Percentiles rank a stretch among this genome's conserved stretches.
Evolutionary conservation across 2,888 invertebrate genomes (phyloP).

Genomic region (Villa cingulata): DNA sequence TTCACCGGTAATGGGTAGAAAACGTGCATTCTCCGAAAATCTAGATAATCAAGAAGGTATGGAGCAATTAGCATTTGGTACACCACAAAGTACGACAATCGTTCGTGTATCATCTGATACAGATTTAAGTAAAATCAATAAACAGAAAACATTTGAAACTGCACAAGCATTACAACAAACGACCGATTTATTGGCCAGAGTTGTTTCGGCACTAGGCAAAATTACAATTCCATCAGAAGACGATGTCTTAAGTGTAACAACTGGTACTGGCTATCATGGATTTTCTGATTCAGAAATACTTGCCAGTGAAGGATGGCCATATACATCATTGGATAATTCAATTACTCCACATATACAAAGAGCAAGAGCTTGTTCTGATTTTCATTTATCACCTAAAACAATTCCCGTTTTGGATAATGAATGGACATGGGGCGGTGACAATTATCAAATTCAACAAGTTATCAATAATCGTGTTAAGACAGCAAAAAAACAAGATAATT

Average conservation of each 20-base stretch:
- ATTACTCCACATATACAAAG: constrained; percentile 28
- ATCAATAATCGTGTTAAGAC: constrained; percentile 29
- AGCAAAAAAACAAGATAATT: constrained; percentile 19
- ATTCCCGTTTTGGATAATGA: constrained; percentile 22
- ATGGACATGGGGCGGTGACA: constrained; percentile 37
- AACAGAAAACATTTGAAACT: constrained; percentile 51
- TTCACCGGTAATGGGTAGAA: constrained; percentile 37
- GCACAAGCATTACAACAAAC: constrained; percentile 59
- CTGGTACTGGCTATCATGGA: constrained; percentile 47
- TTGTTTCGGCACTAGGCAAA: constrained; percentile 62
- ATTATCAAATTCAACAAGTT: constrained; percentile 33
- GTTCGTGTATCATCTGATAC: constrained; percentile 60
- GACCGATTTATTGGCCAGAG: constrained; percentile 58
- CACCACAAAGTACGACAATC: constrained; percentile 10
- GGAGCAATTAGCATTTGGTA: constrained; percentile 11
- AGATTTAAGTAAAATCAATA: constrained; percentile 63
- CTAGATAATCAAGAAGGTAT: constrained; percentile 32
- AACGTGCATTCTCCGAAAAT: constrained; percentile 53
- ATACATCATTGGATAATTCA: constrained; percentile 38
- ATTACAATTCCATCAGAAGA: constrained; percentile 39
- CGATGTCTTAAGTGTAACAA: constrained; percentile 18
- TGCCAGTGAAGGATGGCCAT: constrained; percentile 50
- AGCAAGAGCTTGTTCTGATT: constrained; percentile 50
- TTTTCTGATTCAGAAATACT: constrained; percentile 63
- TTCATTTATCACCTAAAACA: constrained; percentile 24